Evolutionary conservation across 2,888 invertebrate species (phyloP).

Genomic region (Drosophila setosimentum): DNA sequence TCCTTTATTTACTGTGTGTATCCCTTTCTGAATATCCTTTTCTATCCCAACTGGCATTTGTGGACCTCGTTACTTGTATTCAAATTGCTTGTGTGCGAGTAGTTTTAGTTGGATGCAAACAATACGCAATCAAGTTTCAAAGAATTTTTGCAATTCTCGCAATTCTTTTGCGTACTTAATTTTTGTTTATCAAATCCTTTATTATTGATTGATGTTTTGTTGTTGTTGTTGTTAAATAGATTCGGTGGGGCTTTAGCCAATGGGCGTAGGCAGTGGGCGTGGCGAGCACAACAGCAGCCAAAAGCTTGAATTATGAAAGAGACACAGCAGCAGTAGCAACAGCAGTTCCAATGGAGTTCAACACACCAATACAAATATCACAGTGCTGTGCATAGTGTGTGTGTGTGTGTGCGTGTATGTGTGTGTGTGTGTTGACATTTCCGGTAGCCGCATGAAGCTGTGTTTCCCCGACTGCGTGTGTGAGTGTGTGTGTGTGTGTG

Average conservation of each 20-base stretch:
- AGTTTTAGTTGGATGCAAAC: constrained; percentile 18
- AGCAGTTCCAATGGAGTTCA: constrained; percentile 29
- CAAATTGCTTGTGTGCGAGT: background rate
- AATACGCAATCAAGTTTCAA: constrained; percentile 48
- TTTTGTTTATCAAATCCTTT: constrained; percentile 34
- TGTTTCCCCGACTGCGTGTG: constrained; percentile 10
- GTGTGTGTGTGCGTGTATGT: background rate
- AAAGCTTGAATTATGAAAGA: constrained; percentile 70
- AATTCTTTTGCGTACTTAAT: constrained; percentile 36
- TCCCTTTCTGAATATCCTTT: background rate
- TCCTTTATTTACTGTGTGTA: background rate
- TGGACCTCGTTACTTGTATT: constrained; percentile 12
- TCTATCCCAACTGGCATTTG: background rate
- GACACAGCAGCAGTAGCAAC: constrained; percentile 43
- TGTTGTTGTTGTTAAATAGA: constrained; percentile 40
- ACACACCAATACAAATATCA: constrained; percentile 33
- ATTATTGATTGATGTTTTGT: constrained; percentile 17
- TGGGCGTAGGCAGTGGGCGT: constrained; percentile 40
- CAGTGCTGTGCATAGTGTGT: background rate
- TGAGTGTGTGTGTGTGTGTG: constrained; percentile 23
- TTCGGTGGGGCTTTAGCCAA: constrained; percentile 26
- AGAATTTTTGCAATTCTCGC: constrained; percentile 34
- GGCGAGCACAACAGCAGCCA: constrained; percentile 51
- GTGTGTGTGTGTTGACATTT: constrained; percentile 54
- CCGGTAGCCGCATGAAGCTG: constrained; percentile 55